A percentile compares a stretch with the other conserved stretches of the same genome.
phyloP scores from a whole-genome alignment of 2,888 invertebrate species.

The Eutolmus rufibarbis region DNA sequence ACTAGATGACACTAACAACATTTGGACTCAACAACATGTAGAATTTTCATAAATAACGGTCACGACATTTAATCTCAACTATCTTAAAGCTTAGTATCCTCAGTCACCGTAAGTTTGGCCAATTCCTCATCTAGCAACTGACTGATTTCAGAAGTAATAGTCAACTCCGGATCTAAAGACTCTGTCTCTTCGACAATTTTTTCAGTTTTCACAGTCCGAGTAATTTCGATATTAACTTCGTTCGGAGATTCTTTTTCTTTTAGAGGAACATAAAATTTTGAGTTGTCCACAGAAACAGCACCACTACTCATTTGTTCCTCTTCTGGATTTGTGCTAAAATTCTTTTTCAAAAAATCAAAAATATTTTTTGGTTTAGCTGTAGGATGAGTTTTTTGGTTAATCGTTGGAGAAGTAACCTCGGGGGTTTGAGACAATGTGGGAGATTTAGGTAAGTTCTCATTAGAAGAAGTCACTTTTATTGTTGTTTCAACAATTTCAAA shows the following conservation, averaged over 20 bases:
- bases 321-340: slow-evolving; percentile 56
- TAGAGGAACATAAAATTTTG: slow-evolving; percentile 58
- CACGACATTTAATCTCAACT: background rate
- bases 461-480: slow-evolving; percentile 58
- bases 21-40: background rate
- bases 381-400: slow-evolving; percentile 46
- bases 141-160: slow-evolving; percentile 55
- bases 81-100: slow-evolving; percentile 50
- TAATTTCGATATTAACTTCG: slow-evolving; percentile 60
- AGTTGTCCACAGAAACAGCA: slow-evolving; percentile 54
- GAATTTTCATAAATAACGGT: background rate
- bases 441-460: slow-evolving; percentile 54
- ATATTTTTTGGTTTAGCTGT: slow-evolving; percentile 59
- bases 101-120: slow-evolving; percentile 54
- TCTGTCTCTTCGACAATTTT: slow-evolving; percentile 57
- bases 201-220: slow-evolving; percentile 57
- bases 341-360: slow-evolving; percentile 62
- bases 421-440: slow-evolving; percentile 44
- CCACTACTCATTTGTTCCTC: slow-evolving; percentile 43
- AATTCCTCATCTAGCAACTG: slow-evolving; percentile 60
- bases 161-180: slow-evolving; percentile 52
- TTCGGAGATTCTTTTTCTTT: slow-evolving; percentile 45
- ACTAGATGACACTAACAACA: background rate
- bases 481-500: slow-evolving; percentile 59
- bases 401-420: slow-evolving; percentile 16